Conservation (phyloP, 2,113 vertebrate genomes). For the Tachysurus fulvidraco region DNA sequence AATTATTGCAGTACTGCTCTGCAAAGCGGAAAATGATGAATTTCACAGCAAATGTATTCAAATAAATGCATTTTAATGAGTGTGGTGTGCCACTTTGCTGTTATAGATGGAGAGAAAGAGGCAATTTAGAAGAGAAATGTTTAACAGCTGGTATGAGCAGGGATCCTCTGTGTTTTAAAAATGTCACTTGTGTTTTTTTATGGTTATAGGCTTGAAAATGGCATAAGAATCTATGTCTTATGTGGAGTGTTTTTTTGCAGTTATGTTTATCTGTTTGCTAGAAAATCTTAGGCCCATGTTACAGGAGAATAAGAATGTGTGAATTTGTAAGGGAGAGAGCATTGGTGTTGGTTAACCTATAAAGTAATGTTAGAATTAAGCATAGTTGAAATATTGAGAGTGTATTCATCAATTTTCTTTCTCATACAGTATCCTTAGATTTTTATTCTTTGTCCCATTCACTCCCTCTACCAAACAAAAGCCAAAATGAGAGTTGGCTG, state of each 20-base stretch:
- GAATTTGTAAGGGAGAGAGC: background rate
- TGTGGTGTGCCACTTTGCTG: constrained; percentile 54
- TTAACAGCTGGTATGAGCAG: constrained; percentile 32
- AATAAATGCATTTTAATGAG: constrained; percentile 61
- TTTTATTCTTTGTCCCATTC: background rate
- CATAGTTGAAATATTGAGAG: background rate
- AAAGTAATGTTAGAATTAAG: background rate
- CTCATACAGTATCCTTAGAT: background rate
- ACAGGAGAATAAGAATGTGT: constrained; percentile 51
- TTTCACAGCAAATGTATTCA: constrained; percentile 59
- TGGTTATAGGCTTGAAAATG: constrained; percentile 21
- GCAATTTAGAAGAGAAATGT: constrained; percentile 20
- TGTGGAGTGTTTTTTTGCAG: constrained; percentile 10
- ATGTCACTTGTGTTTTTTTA: constrained; percentile 10
- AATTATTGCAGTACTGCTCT: constrained; percentile 60
- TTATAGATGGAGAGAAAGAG: constrained; percentile 27
- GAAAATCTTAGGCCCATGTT: constrained; percentile 28
- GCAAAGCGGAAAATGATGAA: constrained; percentile 63
- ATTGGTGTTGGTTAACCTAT: background rate
- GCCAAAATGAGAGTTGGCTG: constrained; percentile 51
- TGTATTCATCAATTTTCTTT: background rate
- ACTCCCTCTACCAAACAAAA: background rate
- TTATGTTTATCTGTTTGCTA: constrained; percentile 13
- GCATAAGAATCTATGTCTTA: background rate
- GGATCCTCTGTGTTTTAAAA: constrained; percentile 28